Conservation (phyloP, 1,140 invertebrate species). For the Pachyrhynchus sulphureomaculatus region DNA sequence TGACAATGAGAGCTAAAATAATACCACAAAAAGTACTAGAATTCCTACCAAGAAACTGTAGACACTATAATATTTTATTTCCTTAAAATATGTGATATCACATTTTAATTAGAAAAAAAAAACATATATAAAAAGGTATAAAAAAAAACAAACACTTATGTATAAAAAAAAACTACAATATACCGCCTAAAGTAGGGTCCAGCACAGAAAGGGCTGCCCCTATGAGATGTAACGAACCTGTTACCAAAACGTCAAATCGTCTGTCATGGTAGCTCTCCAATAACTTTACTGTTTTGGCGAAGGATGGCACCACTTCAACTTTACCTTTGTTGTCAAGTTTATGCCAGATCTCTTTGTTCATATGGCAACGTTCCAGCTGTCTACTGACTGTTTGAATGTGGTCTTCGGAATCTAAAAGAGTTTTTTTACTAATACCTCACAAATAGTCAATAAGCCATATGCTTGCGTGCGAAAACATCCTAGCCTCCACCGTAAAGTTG, state of each 20-base stretch:
- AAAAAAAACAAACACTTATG: background rate
- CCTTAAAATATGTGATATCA: no score
- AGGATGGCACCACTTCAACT: constrained; percentile 47
- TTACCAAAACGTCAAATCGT: constrained; percentile 72
- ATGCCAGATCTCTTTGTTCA: constrained; percentile 61
- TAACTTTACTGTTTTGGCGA: constrained; percentile 43
- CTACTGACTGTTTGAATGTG: constrained; percentile 47
- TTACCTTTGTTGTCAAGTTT: constrained; percentile 29
- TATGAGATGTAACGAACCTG: constrained; percentile 90
- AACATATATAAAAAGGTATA: no score
- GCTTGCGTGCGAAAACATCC: no score
- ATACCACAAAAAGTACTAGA: no score
- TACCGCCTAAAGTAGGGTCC: constrained; percentile 40
- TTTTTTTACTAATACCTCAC: no score
- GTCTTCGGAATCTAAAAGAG: constrained; percentile 48
- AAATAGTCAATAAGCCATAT: no score
- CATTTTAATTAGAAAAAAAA: no score
- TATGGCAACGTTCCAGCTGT: constrained; percentile 58
- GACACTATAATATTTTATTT: no score
- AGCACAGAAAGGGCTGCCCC: constrained; percentile 68
- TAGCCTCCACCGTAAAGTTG: no score
- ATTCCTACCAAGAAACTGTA: no score
- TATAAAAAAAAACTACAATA: constrained; percentile 7
- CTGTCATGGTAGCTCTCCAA: constrained; percentile 39
- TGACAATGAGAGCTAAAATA: no score